Percentiles rank a stretch among this genome's conserved stretches.
Conservation (phyloP, 2,888 invertebrate genomes). For the Lepidonotus clava region DNA sequence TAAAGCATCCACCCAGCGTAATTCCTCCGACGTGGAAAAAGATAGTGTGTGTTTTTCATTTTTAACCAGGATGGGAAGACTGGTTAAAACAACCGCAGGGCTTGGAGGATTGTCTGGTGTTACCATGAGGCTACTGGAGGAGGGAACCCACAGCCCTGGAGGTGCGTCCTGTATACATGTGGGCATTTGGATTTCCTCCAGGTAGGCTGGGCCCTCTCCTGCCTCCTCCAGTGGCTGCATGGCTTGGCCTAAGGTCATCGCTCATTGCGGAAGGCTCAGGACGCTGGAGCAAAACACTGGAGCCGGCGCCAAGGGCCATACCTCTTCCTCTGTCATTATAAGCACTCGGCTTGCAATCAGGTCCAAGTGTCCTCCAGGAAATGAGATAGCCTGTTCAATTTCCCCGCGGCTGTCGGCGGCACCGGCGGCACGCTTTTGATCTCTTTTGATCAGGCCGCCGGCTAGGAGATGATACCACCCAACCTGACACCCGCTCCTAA, state of each 20-base stretch:
- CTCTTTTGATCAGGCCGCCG: constrained; percentile 18
- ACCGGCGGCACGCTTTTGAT: constrained; percentile 13
- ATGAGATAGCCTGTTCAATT: constrained; percentile 45
- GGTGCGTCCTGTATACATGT: background rate
- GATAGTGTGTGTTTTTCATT: background rate
- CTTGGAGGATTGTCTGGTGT: background rate
- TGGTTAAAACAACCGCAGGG: background rate
- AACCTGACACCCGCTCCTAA: constrained; percentile 7
- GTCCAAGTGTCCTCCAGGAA: constrained; percentile 38
- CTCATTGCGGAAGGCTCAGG: background rate
- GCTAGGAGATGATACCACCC: background rate
- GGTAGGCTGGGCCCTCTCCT: background rate
- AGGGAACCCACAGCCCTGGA: background rate
- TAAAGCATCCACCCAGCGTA: background rate
- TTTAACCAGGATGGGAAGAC: background rate
- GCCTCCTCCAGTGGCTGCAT: background rate
- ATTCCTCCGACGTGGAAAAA: background rate
- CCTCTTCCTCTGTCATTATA: constrained; percentile 41
- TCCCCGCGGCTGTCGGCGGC: constrained; percentile 33
- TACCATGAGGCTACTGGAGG: background rate
- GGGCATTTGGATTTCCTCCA: background rate
- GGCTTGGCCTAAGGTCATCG: constrained; percentile 13
- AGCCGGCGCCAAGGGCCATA: background rate
- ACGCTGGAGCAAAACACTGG: background rate
- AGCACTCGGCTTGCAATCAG: constrained; percentile 19